Base-by-base conservation (phyloP, 1,140 invertebrate species). In the Trypoxylus dichotomus region DNA sequence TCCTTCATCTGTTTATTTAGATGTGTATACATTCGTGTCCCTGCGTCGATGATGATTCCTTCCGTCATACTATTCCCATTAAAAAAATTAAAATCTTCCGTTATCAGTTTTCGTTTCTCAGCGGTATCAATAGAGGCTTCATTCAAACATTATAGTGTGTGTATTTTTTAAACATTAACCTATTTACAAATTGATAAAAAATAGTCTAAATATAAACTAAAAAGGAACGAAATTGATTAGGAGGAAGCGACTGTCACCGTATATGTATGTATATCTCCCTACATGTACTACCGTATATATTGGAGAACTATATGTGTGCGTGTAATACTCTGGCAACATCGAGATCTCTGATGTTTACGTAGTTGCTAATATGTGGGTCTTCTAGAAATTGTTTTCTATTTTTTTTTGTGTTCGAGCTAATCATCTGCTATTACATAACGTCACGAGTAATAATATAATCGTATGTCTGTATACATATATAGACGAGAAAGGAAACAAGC, bases 141-240 rank as follows among this genome's bases (percentile, higher is more conserved):
- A 37, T 37, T 37, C 32, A 2, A 37, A 37, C 32, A 37, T 37
- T 37, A 8, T 37, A 37, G 32, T 37, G 32, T 47, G n/a, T 47
- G n/a, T 47, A 13, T 15, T 15, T 47, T 47, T 47, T 19, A 47
- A 47, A 47, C 43, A 19, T 19, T 47, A 47, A 47, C 43, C 43
- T 47, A 47, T 47, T 47, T 47, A 47, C 43, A 47, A 47, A 47
- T 47, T 47, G 43, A 47, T 47, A 47, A 47, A 47, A 47, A 47
- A 47, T 47, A 47, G 43, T 47, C 43, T 47, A 47, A 47, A 47
- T 47, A 47, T 47, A 47, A 47, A 47, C 43, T 47, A 47, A 47
- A 47, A 47, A 47, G 43, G 43, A 47, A 47, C 43, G 43, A 47
- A 47, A 47, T 47, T 47, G 43, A 47, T 47, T 47, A 47, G 43